Conservation (phyloP, 2,888 invertebrate species). For the Phyllotreta cruciferae region DNA sequence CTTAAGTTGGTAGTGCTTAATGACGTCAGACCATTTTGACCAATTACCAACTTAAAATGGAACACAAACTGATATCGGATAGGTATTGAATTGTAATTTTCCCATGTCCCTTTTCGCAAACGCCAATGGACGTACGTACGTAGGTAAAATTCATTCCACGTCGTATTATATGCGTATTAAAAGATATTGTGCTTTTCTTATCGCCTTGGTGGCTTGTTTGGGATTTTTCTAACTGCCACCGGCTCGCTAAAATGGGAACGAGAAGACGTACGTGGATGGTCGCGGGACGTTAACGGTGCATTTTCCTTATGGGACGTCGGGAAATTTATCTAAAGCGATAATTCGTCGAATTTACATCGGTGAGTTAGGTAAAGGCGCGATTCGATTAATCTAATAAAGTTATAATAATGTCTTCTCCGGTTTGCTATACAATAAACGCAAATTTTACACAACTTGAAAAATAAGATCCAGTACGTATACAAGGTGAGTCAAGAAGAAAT, state of each 20-base stretch:
- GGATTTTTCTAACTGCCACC: conserved; percentile 23
- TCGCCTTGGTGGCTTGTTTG: conserved; percentile 26
- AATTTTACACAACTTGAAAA: too few species aligned
- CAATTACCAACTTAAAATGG: too few species aligned
- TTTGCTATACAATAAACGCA: too few species aligned
- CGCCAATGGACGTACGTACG: conserved; percentile 7
- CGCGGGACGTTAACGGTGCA: background rate
- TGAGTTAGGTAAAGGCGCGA: too few species aligned
- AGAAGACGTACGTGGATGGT: conserved; percentile 4
- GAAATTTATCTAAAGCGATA: conserved; percentile 4
- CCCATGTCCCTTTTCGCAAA: background rate
- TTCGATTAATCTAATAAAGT: too few species aligned
- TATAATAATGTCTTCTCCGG: too few species aligned
- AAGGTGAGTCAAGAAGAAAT: too few species aligned
- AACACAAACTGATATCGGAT: background rate
- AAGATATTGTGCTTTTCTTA: conserved; percentile 36
- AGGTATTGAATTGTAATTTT: background rate
- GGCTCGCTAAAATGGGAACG: conserved; percentile 20
- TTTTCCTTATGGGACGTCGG: conserved; percentile 9
- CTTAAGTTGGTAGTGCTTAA: too few species aligned
- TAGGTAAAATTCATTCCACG: conserved; percentile 40
- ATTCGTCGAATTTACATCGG: background rate
- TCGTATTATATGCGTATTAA: conserved; percentile 38
- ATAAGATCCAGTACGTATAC: too few species aligned
- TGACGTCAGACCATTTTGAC: too few species aligned